phyloP scores from a whole-genome alignment of 2,113 vertebrate genomes.

The Porphyrio hochstetteri region DNA sequence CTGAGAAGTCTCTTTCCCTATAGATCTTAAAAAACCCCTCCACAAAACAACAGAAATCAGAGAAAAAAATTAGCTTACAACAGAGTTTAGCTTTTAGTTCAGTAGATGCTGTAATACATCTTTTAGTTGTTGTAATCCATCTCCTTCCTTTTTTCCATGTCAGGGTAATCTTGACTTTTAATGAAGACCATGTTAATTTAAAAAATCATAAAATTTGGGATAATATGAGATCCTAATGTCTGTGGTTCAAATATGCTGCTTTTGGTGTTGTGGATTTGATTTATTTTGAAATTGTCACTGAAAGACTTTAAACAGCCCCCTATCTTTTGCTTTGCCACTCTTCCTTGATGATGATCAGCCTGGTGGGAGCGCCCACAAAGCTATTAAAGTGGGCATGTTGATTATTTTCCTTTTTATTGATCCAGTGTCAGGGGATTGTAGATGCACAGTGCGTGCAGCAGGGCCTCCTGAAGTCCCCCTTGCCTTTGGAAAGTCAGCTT shows the following conservation, averaged over 20 bases:
- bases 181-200: constrained; percentile 58
- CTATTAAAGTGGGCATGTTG: neutral
- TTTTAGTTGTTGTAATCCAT: constrained; percentile 31
- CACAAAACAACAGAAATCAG: neutral
- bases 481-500: neutral
- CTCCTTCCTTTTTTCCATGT: neutral
- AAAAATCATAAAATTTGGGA: constrained; percentile 49
- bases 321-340: neutral
- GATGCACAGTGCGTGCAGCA: neutral
- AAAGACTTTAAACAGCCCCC: constrained; percentile 18
- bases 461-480: neutral
- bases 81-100: neutral
- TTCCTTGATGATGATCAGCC: neutral
- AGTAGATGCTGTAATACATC: constrained; percentile 24
- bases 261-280: neutral
- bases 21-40: neutral
- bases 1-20: neutral
- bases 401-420: neutral
- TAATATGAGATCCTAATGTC: constrained; percentile 3
- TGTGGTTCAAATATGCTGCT: neutral
- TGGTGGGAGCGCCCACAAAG: neutral
- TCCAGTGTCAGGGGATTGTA: neutral
- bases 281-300: neutral
- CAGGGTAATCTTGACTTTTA: constrained; percentile 15
- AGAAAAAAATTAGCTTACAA: neutral